Conservation (phyloP, 1,140 invertebrate genomes). For the Samia ricini region DNA sequence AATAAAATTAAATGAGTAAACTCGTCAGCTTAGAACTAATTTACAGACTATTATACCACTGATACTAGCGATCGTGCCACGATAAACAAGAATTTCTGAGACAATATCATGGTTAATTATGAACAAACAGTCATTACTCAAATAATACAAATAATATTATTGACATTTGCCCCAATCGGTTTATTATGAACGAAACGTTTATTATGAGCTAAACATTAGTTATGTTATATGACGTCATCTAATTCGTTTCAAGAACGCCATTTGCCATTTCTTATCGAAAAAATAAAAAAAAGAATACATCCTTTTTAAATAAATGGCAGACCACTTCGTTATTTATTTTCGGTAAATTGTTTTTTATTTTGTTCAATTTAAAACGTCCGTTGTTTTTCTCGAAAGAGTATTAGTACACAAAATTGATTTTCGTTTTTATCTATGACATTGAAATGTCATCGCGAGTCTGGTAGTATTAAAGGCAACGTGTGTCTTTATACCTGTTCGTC, state of each 20-base stretch:
- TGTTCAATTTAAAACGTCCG: no score
- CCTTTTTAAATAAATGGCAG: no score
- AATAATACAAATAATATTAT: conserved; percentile 31
- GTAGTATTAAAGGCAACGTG: no score
- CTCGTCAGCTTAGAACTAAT: not conserved
- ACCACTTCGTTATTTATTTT: no score
- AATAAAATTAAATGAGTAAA: not conserved
- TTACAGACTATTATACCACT: not conserved
- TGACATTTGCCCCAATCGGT: conserved; percentile 22
- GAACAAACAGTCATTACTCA: conserved; percentile 22
- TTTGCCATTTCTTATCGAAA: conserved; percentile 2
- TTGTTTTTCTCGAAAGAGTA: no score
- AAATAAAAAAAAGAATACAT: no score
- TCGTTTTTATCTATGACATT: no score
- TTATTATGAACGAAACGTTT: conserved; percentile 29
- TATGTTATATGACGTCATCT: conserved; percentile 23
- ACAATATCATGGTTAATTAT: conserved; percentile 6
- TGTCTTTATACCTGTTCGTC: no score
- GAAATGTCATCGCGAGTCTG: no score
- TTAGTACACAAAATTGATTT: no score
- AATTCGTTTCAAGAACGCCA: conserved; percentile 21
- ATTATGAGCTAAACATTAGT: conserved; percentile 25
- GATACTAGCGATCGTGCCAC: not conserved
- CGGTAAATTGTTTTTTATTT: no score
- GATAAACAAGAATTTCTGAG: not conserved